phyloP scores from a whole-genome alignment of 2,113 vertebrate species.

The Sardina pilchardus region DNA sequence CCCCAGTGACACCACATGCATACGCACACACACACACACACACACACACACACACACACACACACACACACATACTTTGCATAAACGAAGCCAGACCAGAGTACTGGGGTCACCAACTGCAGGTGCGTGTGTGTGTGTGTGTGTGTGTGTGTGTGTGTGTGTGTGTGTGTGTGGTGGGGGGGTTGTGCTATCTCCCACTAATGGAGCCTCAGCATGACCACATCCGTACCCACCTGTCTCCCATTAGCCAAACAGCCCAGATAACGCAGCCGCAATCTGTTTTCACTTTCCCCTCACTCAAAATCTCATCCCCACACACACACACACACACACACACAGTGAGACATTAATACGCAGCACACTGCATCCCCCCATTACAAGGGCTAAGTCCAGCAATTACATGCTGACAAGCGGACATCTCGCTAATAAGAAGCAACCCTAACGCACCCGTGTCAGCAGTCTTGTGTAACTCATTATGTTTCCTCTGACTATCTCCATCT shows the following conservation, averaged over 20 bases:
- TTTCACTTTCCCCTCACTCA: not conserved
- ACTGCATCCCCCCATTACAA: conserved; percentile 1
- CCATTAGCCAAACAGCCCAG: not conserved
- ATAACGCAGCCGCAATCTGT: not conserved
- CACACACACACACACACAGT: not conserved
- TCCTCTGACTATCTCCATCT: not conserved
- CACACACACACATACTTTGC: too few species aligned
- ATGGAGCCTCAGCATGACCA: not conserved
- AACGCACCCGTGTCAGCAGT: not conserved
- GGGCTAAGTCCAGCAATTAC: conserved; percentile 22
- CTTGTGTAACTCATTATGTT: not conserved
- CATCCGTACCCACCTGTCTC: not conserved
- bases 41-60: too few species aligned
- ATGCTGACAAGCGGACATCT: not conserved
- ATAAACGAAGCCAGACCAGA: too few species aligned
- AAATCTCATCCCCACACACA: not conserved
- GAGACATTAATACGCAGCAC: not conserved
- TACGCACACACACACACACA: too few species aligned
- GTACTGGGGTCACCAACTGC: too few species aligned
- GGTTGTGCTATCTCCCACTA: not conserved
- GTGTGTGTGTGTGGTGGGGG: not conserved
- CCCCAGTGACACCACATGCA: too few species aligned
- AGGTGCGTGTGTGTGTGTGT: not conserved
- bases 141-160: not conserved
- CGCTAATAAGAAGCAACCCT: not conserved